Base-by-base conservation (phyloP, 2,888 invertebrate genomes). In the Dastarcus helophoroides region DNA sequence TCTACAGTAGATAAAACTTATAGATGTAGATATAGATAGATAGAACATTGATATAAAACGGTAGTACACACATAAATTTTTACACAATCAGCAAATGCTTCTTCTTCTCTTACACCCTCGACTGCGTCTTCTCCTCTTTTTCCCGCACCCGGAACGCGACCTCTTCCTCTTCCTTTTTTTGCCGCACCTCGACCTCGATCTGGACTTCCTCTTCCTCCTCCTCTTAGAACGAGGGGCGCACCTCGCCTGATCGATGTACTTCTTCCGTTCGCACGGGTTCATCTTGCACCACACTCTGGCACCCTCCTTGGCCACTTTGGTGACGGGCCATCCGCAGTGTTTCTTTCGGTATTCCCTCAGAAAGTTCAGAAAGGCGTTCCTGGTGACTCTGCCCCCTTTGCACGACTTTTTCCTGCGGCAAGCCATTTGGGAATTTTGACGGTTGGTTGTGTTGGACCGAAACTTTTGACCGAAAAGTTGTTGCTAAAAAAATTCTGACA, bases 311-410 rank as follows among this genome's bases (percentile, higher is more conserved):
- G 35, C 35, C 2, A 31, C 25, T 25, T 35, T 31, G 2, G 35
- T 27, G 4, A 27, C 28, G 3, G 31, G 26, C 30, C 31, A 26
- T 4, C 28, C 31, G 8, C 28, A 27, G 6, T 31, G 27, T 9
- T 31, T 22, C 10, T 23, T 14, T 4, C 35, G 22, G 10, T 27
- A 31, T 8, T 21, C 21, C 4, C 31, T 22, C 4, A 35, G 31
- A 8, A 27, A 35, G 22, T 35, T 35, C 24, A 35, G 28, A 9
- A 35, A 35, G 9, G 35, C 27, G 7, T 35, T 31, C 11, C 31
- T 31, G 10, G 35, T 35, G 8, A 32, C 33, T 24, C 15, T 36
- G 3, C 22, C 24, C 1, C 21, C 25, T 9, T 19, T 33, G 33
- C 25, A 7, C 5, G 6, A 12, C 9, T 8, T 12, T 13, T 7